Evolutionary conservation across 2,797 vertebrate species (phyloP).

Genomic region (Melanotaenia boesemani): DNA sequence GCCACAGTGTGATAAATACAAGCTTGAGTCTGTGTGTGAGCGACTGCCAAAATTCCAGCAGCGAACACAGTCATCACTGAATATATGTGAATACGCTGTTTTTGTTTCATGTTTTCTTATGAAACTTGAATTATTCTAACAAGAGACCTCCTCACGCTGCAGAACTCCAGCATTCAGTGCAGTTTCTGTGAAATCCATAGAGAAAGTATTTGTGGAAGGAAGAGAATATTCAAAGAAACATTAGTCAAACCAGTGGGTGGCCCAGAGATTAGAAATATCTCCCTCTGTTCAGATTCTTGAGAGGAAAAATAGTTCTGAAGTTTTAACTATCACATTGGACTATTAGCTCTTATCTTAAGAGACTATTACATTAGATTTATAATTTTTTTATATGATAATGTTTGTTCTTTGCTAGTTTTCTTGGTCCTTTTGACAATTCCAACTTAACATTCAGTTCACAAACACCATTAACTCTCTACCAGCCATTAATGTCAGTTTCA

Average conservation of each 20-base stretch:
- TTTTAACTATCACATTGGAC: conserved; percentile 3
- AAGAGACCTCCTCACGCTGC: conserved; percentile 45
- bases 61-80: conserved; percentile 2
- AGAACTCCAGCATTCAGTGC: conserved; percentile 24
- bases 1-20: conserved; percentile 31
- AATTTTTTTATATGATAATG: background rate
- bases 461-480: conserved; percentile 10
- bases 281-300: conserved; percentile 3
- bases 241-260: conserved; percentile 23
- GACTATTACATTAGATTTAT: background rate
- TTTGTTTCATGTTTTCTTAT: background rate
- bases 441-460: conserved; percentile 11
- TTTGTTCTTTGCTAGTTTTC: background rate
- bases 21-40: conserved; percentile 22
- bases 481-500: conserved; percentile 1
- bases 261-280: conserved; percentile 25
- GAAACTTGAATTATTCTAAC: conserved; percentile 44
- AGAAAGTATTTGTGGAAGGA: conserved; percentile 22
- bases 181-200: conserved; percentile 19
- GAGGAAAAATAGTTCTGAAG: conserved; percentile 7
- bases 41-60: conserved; percentile 23
- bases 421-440: conserved; percentile 3
- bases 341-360: too few species aligned
- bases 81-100: conserved; percentile 2
- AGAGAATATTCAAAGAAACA: conserved; percentile 29